phyloP scores from a whole-genome alignment of 1,140 invertebrate genomes.

The Andricus grossulariae region DNA sequence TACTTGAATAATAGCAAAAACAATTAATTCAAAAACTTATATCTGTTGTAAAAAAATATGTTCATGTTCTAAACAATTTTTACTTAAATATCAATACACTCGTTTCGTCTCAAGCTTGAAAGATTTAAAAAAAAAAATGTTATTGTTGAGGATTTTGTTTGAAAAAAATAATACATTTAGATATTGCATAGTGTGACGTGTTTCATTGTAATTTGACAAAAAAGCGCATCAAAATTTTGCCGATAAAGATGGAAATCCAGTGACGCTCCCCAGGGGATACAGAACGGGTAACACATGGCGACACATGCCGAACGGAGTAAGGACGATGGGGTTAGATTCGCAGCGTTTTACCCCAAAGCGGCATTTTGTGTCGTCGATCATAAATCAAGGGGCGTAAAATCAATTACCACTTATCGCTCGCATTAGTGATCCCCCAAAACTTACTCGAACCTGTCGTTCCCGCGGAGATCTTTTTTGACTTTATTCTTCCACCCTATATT shows the following conservation, averaged over 20 bases:
- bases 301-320: slow-evolving; percentile 35
- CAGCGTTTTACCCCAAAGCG: slow-evolving; percentile 64
- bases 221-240: slow-evolving; percentile 53
- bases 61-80: too few species aligned
- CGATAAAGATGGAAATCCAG: slow-evolving; percentile 72
- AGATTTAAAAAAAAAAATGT: too few species aligned
- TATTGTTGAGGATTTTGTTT: too few species aligned
- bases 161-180: background rate
- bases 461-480: slow-evolving; percentile 11
- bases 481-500: background rate
- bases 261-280: slow-evolving; percentile 51
- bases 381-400: slow-evolving; percentile 75
- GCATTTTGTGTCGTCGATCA: slow-evolving; percentile 57
- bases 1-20: too few species aligned
- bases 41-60: too few species aligned
- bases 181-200: slow-evolving; percentile 34
- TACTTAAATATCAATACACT: too few species aligned
- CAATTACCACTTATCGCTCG: slow-evolving; percentile 72
- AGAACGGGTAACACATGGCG: slow-evolving; percentile 70
- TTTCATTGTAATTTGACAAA: slow-evolving; percentile 46
- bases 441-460: slow-evolving; percentile 60
- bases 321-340: slow-evolving; percentile 65
- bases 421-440: slow-evolving; percentile 40
- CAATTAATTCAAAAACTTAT: too few species aligned
- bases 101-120: too few species aligned